A percentile compares a stretch with the other conserved stretches of the same genome.
Evolutionary conservation across 23 tunicate genomes (phyloP).

Genomic region (Trididemnum miniatum): DNA sequence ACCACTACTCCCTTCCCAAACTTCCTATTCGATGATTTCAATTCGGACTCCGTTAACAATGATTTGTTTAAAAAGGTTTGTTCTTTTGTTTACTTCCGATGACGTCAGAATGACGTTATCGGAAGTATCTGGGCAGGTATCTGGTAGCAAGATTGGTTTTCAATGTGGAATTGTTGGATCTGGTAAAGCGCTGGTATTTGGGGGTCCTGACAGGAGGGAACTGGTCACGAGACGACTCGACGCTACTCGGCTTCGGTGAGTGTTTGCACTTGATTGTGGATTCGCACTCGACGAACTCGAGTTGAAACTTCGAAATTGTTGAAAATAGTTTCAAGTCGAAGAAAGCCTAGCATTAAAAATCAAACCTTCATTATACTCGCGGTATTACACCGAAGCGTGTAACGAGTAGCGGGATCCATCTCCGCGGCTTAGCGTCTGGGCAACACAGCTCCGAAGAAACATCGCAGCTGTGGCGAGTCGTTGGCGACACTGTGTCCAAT

Average conservation of each 20-base stretch:
- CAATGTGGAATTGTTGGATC: conserved; percentile 75
- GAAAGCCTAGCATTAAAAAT: no score
- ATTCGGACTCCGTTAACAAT: background rate
- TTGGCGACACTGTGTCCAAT: no score
- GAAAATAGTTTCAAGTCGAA: no score
- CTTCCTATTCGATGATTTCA: conserved; percentile 49
- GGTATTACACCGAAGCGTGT: no score
- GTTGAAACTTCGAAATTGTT: no score
- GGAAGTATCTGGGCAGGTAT: conserved; percentile 26
- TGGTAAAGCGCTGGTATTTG: conserved; percentile 77
- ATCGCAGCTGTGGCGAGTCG: no score
- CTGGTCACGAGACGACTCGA: conserved; percentile 60
- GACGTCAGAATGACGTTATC: background rate
- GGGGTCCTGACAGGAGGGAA: conserved; percentile 19
- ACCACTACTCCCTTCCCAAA: conserved; percentile 1
- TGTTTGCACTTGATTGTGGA: no score
- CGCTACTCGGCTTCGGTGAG: conserved; percentile 58
- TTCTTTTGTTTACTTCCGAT: background rate
- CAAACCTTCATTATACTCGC: no score
- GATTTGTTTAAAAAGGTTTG: conserved; percentile 40
- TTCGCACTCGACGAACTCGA: no score
- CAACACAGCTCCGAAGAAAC: no score
- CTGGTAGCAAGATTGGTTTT: conserved; percentile 58
- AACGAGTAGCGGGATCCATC: no score
- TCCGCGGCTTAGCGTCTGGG: no score